These are phyloP conservation scores for Proteles cristata DNA, from an alignment of 2,113 vertebrate species.

Conservation along the genomic window DNA sequence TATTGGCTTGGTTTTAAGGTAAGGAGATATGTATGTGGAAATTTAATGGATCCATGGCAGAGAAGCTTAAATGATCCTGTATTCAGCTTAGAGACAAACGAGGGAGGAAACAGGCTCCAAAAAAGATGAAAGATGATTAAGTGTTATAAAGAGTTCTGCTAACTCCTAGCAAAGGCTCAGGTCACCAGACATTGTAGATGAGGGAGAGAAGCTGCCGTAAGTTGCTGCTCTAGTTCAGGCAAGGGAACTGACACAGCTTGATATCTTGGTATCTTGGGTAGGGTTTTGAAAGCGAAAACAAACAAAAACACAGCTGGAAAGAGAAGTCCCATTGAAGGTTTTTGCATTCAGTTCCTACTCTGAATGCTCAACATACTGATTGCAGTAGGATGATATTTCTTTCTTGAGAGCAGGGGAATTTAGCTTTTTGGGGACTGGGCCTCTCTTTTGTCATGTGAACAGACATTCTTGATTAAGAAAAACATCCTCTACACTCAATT, in stretches of 20 bases:
- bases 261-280: not conserved
- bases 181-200: not conserved
- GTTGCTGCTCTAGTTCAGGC: not conserved
- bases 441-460: not conserved
- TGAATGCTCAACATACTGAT: not conserved
- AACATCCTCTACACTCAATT: not conserved
- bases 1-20: not conserved
- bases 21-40: not conserved
- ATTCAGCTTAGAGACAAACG: not conserved
- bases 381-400: not conserved
- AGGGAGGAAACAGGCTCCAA: not conserved
- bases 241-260: not conserved
- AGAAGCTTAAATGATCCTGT: not conserved
- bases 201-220: not conserved
- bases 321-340: not conserved
- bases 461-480: conserved; percentile 7
- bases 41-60: not conserved
- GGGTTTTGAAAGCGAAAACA: conserved; percentile 16
- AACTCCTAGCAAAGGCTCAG: not conserved
- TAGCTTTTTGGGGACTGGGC: not conserved
- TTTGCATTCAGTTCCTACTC: not conserved
- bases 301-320: not conserved
- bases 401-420: not conserved
- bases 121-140: not conserved
- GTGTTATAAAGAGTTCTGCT: not conserved